A percentile compares a stretch with the other conserved stretches of the same genome.
Evolutionary conservation across 2,797 vertebrate species (phyloP).

Genomic region (Meriones psammophilus): DNA sequence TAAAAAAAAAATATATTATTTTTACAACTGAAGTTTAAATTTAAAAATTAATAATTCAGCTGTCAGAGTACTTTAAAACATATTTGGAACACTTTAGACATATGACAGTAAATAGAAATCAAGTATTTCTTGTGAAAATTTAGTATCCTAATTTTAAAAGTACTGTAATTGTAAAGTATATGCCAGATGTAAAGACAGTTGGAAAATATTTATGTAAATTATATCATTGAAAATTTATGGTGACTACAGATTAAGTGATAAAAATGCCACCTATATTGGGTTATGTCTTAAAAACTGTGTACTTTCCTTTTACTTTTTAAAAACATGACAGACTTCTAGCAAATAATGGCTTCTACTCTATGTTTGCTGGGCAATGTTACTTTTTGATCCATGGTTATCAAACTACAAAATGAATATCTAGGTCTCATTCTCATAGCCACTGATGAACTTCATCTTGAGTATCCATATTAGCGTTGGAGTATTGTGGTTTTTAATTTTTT

Average conservation of each 20-base stretch:
- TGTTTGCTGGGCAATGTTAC: neutral
- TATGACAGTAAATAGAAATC: neutral
- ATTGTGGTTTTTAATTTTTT: constrained; percentile 25
- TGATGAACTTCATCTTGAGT: neutral
- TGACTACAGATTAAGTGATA: constrained; percentile 23
- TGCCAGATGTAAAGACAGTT: neutral
- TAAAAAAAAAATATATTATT: neutral
- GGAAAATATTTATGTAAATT: constrained; percentile 17
- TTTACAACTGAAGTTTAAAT: constrained; percentile 20
- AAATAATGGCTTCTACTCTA: neutral
- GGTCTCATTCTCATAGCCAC: neutral
- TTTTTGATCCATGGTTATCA: neutral
- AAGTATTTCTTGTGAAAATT: constrained; percentile 43
- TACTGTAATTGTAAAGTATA: neutral
- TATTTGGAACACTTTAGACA: neutral
- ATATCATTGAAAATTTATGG: neutral
- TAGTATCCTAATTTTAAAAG: constrained; percentile 32
- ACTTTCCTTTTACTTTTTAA: constrained; percentile 45
- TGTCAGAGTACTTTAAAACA: constrained; percentile 21
- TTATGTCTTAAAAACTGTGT: constrained; percentile 2
- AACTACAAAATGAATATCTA: neutral
- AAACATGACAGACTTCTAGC: constrained; percentile 12
- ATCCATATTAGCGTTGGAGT: neutral
- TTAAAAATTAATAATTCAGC: constrained; percentile 12
- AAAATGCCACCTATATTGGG: neutral